Percentiles rank a stretch among this genome's conserved stretches.
These are phyloP conservation scores for Alligator mississippiensis DNA, from an alignment of 2,113 vertebrate species.

Conservation along the genomic window DNA sequence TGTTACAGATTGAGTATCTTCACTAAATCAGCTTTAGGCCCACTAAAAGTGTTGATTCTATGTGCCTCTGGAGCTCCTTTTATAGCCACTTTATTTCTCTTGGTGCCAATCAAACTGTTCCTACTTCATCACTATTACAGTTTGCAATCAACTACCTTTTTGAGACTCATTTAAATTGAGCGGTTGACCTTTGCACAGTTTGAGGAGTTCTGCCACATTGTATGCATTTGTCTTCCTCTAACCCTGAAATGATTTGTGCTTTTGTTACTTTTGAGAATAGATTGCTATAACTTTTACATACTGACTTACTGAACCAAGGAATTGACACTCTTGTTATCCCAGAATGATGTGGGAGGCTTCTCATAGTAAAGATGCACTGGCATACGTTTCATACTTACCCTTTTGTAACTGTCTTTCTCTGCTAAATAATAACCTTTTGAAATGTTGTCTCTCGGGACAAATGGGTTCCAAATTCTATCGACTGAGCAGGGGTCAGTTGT, in stretches of 20 bases:
- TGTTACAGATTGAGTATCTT: neutral
- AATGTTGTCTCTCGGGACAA: no score
- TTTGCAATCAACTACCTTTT: neutral
- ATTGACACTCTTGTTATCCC: no score
- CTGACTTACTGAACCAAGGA: neutral
- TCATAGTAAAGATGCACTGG: no score
- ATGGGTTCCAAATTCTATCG: no score
- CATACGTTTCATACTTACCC: no score
- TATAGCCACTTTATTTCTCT: neutral
- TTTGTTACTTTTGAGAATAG: neutral
- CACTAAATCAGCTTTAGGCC: neutral
- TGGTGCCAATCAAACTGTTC: neutral
- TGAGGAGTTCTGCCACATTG: neutral
- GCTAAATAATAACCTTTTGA: no score
- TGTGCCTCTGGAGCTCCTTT: neutral
- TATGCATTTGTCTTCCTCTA: neutral
- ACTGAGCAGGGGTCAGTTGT: no score
- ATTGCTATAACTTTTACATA: neutral
- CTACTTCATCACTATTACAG: neutral
- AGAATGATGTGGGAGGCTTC: no score
- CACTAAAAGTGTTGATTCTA: neutral
- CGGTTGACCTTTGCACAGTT: neutral
- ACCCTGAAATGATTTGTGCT: neutral
- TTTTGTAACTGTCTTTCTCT: no score
- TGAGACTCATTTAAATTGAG: neutral